Evolutionary conservation across 2,888 invertebrate genomes (phyloP), one percentile per base, ranked within the genome.

Genomic region (Chelonus formosanus): DNA sequence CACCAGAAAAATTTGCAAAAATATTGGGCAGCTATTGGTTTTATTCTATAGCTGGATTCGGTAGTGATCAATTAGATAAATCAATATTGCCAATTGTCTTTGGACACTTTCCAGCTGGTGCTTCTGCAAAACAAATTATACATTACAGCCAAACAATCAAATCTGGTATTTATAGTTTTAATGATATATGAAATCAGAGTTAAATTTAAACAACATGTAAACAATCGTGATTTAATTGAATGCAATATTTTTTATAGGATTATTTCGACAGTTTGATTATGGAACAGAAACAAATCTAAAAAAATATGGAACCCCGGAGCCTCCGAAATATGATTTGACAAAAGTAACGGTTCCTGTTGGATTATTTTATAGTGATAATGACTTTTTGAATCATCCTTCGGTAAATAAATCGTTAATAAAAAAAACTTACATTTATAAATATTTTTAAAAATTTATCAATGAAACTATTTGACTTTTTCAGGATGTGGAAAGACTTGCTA

Each of bases 211-310:
- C 20, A 20, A 20, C 2, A 20, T 20, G 1, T 20, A 20, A 20
- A 20, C 20, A 20, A 20, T 20, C 20, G 20, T 20, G 20, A 20
- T 20, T 1, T 20, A 20, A 20, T 20, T 20, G 2, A 20, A 20
- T 20, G 2, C 20, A 20, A 20, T 20, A 20, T 20, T 1, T 20
- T 20, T 20, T 20, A 1, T 78, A 89, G 89, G 86, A 66, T 85
- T 84, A 1, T 90, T 91, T 78, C 86, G 87, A 8, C 86, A 88
- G 57, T 91, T 88, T 73, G 86, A 88, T 76, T 86, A 87, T 70
- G 88, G 88, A 72, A 79, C 80, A 10, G 84, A 86, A 4, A 85
- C 86, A 5, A 84, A 91, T 68, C 78, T 84, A 59, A 78, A 79
- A 52, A 69, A 84, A 1, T 88, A 86, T 72, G 89, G 88, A 0